phyloP scores from a whole-genome alignment of 2,113 vertebrate genomes.

The Cavia aperea region DNA sequence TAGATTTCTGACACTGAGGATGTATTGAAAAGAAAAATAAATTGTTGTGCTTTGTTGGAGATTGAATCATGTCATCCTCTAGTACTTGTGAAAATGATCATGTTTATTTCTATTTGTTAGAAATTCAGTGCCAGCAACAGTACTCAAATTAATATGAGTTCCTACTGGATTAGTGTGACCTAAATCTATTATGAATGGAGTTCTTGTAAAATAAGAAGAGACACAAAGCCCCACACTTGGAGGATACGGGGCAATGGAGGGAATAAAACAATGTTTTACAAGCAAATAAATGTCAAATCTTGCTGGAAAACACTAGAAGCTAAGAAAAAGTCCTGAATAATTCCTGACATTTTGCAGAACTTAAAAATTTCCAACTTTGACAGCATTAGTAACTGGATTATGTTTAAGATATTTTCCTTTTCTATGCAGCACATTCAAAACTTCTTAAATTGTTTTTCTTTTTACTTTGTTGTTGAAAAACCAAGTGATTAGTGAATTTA shows the following conservation, averaged over 20 bases:
- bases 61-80: not conserved
- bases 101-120: not conserved
- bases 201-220: not conserved
- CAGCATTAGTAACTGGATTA: not conserved
- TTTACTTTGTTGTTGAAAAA: not conserved
- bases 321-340: not conserved
- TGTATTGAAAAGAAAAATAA: not conserved
- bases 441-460: not conserved
- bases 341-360: not conserved
- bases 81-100: not conserved
- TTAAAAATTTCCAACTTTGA: not conserved
- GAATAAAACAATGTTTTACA: not conserved
- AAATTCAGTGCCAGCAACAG: not conserved
- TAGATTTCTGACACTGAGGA: not conserved
- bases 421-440: not conserved
- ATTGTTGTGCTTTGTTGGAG: not conserved
- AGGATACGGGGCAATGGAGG: not conserved
- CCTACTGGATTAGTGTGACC: not conserved
- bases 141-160: not conserved
- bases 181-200: too few species aligned
- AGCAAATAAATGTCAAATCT: not conserved
- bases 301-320: not conserved
- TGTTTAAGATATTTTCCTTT: not conserved
- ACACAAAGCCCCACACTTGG: not conserved
- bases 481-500: not conserved